Evolutionary conservation across 2,113 vertebrate species (phyloP).

Genomic region (Rhinoderma darwinii): DNA sequence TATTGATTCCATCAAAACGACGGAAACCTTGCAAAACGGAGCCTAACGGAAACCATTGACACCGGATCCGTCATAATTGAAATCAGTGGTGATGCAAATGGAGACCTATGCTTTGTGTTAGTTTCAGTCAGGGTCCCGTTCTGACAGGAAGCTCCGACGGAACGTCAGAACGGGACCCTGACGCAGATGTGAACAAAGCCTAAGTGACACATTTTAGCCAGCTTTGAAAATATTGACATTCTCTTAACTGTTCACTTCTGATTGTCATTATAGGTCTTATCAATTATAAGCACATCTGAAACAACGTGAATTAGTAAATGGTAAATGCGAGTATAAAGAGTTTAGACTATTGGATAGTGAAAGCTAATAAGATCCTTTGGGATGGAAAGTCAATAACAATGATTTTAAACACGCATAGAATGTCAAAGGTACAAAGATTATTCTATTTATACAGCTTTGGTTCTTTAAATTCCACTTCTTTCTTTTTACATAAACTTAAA

Average conservation of each 20-base stretch:
- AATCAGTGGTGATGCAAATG: no score
- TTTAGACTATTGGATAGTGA: slow-evolving; percentile 26
- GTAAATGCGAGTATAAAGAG: slow-evolving; percentile 3
- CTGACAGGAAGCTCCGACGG: no score
- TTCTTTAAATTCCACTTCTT: background rate
- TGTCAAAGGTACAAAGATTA: background rate
- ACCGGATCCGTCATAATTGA: no score
- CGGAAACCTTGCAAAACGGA: no score
- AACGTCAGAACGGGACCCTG: no score
- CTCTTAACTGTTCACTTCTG: background rate
- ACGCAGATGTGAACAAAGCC: no score
- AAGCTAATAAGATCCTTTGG: slow-evolving; percentile 58
- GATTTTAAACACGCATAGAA: slow-evolving; percentile 46
- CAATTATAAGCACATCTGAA: slow-evolving; percentile 34
- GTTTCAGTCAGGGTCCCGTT: no score
- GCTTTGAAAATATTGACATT: background rate
- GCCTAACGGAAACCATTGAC: no score
- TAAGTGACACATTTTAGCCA: background rate
- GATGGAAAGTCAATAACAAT: slow-evolving; percentile 56
- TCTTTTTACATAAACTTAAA: background rate
- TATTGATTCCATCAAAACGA: no score
- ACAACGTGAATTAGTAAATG: background rate
- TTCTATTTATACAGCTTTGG: background rate
- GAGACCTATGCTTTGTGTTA: no score
- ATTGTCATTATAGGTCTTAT: slow-evolving; percentile 15